phyloP scores from a whole-genome alignment of 1,140 invertebrate species.

The Antheraea pernyi region DNA sequence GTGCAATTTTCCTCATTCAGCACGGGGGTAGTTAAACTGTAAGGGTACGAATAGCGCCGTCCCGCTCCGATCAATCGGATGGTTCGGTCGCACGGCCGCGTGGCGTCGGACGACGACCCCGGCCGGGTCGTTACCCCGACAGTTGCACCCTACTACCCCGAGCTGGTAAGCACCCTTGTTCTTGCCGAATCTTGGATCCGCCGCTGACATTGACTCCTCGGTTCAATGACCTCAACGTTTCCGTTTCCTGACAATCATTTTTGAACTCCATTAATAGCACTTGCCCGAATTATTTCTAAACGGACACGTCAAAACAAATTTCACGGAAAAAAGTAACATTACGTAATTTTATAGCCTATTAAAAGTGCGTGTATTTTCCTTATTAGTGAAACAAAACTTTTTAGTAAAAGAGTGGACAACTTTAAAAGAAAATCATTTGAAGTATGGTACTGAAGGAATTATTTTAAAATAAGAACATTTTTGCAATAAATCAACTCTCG shows the following conservation, averaged over 20 bases:
- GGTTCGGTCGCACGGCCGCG: slow-evolving; percentile 62
- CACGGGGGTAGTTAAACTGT: slow-evolving; percentile 58
- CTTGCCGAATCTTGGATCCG: slow-evolving; percentile 69
- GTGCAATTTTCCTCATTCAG: slow-evolving; percentile 53
- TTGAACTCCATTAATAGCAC: slow-evolving; percentile 32
- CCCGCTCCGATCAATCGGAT: slow-evolving; percentile 73
- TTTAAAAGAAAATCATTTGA: no score
- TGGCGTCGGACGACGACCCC: slow-evolving; percentile 71
- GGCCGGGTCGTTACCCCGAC: slow-evolving; percentile 67
- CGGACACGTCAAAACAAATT: background rate
- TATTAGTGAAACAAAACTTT: no score
- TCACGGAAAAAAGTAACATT: background rate
- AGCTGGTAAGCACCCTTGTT: slow-evolving; percentile 59
- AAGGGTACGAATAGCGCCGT: slow-evolving; percentile 63
- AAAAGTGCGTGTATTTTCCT: no score
- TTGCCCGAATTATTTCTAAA: slow-evolving; percentile 22
- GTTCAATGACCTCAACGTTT: slow-evolving; percentile 63
- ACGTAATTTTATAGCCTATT: background rate
- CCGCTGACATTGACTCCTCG: slow-evolving; percentile 72
- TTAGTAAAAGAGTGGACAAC: no score
- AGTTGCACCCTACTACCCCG: slow-evolving; percentile 71
- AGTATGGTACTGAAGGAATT: no score
- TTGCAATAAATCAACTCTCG: background rate
- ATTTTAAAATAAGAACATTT: background rate
- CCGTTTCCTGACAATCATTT: slow-evolving; percentile 60